These are phyloP conservation scores for Perognathus longimembris DNA, from an alignment of 2,113 vertebrate species.

Conservation along the genomic window DNA sequence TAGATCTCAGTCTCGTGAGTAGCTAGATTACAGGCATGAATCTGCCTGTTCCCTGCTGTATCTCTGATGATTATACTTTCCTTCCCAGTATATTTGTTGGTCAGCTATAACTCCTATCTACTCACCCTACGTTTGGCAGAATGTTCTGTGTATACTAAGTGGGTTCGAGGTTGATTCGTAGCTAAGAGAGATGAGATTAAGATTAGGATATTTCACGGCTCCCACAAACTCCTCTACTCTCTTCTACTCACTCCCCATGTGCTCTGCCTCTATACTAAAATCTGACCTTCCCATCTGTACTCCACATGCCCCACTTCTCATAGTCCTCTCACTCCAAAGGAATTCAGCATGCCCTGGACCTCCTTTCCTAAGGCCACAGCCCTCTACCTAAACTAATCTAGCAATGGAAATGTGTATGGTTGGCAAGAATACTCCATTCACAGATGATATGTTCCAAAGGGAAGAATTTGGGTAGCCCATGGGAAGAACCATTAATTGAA, in stretches of 20 bases:
- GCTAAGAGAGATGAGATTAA: not conserved
- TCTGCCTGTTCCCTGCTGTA: too few species aligned
- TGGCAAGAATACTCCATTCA: not conserved
- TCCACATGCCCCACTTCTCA: not conserved
- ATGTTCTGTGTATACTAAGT: not conserved
- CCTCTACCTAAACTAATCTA: not conserved
- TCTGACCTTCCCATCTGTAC: not conserved
- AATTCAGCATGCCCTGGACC: not conserved
- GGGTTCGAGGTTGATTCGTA: not conserved
- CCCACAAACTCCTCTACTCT: not conserved
- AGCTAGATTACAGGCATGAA: too few species aligned
- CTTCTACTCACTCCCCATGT: not conserved
- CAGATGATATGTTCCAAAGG: conserved; percentile 18
- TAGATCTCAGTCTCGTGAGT: too few species aligned
- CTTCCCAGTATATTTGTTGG: not conserved
- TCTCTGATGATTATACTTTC: not conserved
- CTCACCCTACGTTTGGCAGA: conserved; percentile 4
- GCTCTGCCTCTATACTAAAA: not conserved
- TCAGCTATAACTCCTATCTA: not conserved
- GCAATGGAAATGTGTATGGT: not conserved
- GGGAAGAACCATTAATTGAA: not conserved
- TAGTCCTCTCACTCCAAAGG: not conserved
- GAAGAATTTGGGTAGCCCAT: not conserved
- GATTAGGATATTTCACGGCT: conserved; percentile 19
- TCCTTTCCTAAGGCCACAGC: not conserved